Base-by-base conservation (phyloP, 1,140 invertebrate species). In the Drosophila murphyi region DNA sequence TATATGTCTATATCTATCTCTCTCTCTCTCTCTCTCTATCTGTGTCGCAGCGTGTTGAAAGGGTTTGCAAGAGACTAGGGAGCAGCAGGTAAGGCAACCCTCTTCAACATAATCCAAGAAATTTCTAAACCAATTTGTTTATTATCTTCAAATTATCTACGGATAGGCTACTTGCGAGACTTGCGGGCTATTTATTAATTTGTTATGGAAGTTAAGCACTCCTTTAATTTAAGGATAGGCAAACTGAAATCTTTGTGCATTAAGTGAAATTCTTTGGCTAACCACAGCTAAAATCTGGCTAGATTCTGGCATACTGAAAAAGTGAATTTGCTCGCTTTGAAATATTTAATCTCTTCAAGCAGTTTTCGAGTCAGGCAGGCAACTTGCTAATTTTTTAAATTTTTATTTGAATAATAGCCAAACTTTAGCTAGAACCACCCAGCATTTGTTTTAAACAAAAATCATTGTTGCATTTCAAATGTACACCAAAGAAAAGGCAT, bases 61-160 rank as follows among this genome's bases (percentile, higher is more conserved):
- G 64, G 71, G 41, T 55, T 69, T 31, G 31, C 2, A 8, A 41
- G 4, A 48, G n/a, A 52, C 43, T 48, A 37, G 39, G 35, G 63
- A 54, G 64, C 50, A 35, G 31, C 52, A 54, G 65, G 57, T 62
- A n/a, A 32, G 39, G 29, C 56, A 67, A 69, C 71, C 71, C 64
- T 73, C 71, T 73, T 73, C 71, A 73, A 61, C 50, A 20, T 69
- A 73, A 69, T 56, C 64, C 56, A 41, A 55, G 56, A 69, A 68
- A 73, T 73, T 73, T 73, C 41, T 55, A 41, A 34, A 59, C 51
- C 60, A 48, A 71, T 71, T 71, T 71, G 34, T 41, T 70, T 47
- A 54, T 63, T 54, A 70, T 54, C 62, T 47, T n/a, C 29, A 52
- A 59, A 37, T 43, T n/a, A 43, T 43, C 39, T 43, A 4, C 10